Percentiles rank a stretch among this genome's conserved stretches.
Evolutionary conservation across 2,797 vertebrate species (phyloP).

Genomic region (Rhadinocentrus ornatus): DNA sequence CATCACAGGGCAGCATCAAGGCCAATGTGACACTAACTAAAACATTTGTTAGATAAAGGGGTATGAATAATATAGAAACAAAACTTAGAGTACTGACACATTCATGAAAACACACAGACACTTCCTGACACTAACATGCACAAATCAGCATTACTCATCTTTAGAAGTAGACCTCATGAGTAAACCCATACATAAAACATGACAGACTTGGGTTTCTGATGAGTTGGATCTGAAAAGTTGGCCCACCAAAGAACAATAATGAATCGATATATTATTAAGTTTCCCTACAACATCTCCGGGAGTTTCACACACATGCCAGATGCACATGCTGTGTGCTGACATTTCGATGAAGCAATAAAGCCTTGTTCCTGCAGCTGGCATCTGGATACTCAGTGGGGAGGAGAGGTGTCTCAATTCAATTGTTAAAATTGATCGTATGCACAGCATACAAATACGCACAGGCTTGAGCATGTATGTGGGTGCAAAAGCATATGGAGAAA

Average conservation of each 20-base stretch:
- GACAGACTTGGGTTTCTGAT: constrained; percentile 33
- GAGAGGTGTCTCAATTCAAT: constrained; percentile 63
- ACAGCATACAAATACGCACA: constrained; percentile 16
- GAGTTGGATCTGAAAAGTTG: constrained; percentile 39
- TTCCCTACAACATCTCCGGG: constrained; percentile 40
- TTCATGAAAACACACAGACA: background rate
- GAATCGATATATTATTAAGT: constrained; percentile 63
- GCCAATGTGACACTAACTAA: constrained; percentile 46
- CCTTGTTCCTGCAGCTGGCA: constrained; percentile 73
- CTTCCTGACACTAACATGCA: constrained; percentile 6
- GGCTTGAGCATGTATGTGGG: constrained; percentile 5
- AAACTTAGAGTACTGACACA: constrained; percentile 24
- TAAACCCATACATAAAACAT: constrained; percentile 47
- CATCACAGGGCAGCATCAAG: constrained; percentile 28
- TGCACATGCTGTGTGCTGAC: constrained; percentile 64
- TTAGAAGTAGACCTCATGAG: constrained; percentile 3
- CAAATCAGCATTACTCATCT: constrained; percentile 6
- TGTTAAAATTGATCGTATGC: constrained; percentile 53
- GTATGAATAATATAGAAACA: constrained; percentile 54
- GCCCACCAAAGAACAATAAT: constrained; percentile 36
- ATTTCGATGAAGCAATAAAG: constrained; percentile 76
- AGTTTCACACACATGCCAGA: constrained; percentile 35
- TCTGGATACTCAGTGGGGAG: constrained; percentile 73
- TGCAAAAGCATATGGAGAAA: constrained; percentile 1
- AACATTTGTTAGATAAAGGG: constrained; percentile 57